Evolutionary conservation across 2,113 vertebrate genomes (phyloP).

Genomic region (Coptodon rendalli): DNA sequence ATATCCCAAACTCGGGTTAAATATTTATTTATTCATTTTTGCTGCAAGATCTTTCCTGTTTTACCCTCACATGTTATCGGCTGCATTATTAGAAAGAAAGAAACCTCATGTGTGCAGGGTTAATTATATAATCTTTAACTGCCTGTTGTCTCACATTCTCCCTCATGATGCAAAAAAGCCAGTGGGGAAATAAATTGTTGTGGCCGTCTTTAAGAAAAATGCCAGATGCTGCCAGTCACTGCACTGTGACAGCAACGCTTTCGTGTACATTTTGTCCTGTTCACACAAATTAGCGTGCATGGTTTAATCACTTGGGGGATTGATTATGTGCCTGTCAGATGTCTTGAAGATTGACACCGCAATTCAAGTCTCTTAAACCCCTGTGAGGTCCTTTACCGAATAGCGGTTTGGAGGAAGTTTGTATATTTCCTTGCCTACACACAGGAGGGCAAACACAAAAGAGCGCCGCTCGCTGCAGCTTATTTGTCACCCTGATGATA

Average conservation of each 20-base stretch:
- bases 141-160: conserved; percentile 8
- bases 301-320: not conserved
- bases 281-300: not conserved
- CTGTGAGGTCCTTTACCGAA: not conserved
- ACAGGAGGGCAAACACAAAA: not conserved
- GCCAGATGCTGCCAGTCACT: conserved; percentile 37
- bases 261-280: not conserved
- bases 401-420: not conserved
- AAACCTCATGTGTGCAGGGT: not conserved
- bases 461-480: not conserved
- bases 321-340: not conserved
- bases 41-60: not conserved
- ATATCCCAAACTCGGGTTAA: not conserved
- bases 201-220: conserved; percentile 13
- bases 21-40: not conserved
- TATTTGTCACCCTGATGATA: conserved; percentile 57
- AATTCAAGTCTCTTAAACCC: not conserved
- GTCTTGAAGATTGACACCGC: not conserved
- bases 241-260: not conserved
- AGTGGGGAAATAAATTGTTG: conserved; percentile 7
- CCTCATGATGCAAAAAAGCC: not conserved
- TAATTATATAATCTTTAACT: conserved; percentile 17
- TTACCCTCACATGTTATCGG: not conserved
- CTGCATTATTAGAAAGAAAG: not conserved
- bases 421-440: not conserved